Conservation (phyloP, 1,140 invertebrate genomes). For the Drosophila melanica region DNA sequence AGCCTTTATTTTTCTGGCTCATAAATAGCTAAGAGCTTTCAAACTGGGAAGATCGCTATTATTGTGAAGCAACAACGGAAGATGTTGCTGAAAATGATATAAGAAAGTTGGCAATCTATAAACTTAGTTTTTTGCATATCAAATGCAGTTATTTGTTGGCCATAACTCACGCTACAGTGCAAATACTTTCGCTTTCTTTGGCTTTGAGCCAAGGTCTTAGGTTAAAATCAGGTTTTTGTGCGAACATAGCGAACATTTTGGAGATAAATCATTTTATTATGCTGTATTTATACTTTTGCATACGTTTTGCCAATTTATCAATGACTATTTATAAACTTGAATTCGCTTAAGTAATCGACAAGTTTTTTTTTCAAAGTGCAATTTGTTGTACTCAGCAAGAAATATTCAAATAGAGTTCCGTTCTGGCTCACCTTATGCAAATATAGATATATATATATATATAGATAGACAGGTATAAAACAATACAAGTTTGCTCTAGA, state of each 20-base stretch:
- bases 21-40: slow-evolving; percentile 17
- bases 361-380: slow-evolving; percentile 22
- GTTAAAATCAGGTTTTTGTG: slow-evolving; percentile 13
- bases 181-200: slow-evolving; percentile 37
- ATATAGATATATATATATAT: slow-evolving; percentile 9
- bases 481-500: background rate
- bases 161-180: slow-evolving; percentile 14
- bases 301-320: slow-evolving; percentile 19
- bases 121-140: slow-evolving; percentile 3
- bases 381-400: slow-evolving; percentile 13
- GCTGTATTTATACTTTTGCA: background rate
- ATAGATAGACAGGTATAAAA: background rate
- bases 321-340: slow-evolving; percentile 17
- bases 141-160: background rate
- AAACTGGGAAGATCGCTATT: background rate
- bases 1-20: background rate
- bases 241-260: slow-evolving; percentile 5
- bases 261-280: slow-evolving; percentile 7
- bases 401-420: slow-evolving; percentile 10
- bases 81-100: slow-evolving; percentile 8
- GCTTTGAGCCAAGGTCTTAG: slow-evolving; percentile 11
- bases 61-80: background rate
- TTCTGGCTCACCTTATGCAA: slow-evolving; percentile 72
- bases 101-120: slow-evolving; percentile 35
- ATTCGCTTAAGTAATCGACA: background rate